phyloP scores from a whole-genome alignment of 2,888 invertebrate species.

The Drosophila crucigera region DNA sequence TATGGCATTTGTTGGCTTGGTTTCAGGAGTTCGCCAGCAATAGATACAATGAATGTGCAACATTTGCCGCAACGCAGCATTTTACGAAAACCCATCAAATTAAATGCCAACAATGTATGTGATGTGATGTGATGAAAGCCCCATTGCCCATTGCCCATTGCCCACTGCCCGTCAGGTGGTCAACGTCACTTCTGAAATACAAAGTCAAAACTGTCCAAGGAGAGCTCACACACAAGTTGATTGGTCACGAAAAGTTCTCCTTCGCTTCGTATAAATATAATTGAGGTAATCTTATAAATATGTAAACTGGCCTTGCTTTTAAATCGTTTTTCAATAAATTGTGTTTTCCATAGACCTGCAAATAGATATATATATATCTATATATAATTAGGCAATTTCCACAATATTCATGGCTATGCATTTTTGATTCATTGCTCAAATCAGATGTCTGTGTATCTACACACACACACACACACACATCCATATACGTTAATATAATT shows the following conservation, averaged over 20 bases:
- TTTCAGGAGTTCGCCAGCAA: constrained; percentile 34
- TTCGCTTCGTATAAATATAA: background rate
- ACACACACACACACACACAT: background rate
- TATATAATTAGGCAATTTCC: background rate
- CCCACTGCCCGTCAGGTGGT: background rate
- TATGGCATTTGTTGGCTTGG: constrained; percentile 19
- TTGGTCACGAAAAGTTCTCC: background rate
- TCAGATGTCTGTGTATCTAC: background rate
- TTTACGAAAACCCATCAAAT: background rate
- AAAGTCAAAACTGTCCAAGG: background rate
- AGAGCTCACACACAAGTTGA: background rate
- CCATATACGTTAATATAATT: background rate
- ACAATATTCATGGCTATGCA: background rate
- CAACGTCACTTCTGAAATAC: background rate
- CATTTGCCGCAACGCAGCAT: constrained; percentile 5
- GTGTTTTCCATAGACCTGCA: background rate
- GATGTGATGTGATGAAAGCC: background rate
- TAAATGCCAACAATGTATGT: background rate
- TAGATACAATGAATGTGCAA: constrained; percentile 19
- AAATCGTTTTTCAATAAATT: background rate
- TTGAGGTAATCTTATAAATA: background rate
- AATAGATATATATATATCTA: background rate
- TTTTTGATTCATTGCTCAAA: background rate
- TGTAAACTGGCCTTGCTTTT: background rate
- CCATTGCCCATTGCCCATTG: background rate